Percentiles rank a stretch among this genome's conserved stretches.
phyloP scores from a whole-genome alignment of 1,140 invertebrate species.

The Agraylea sexmaculata region DNA sequence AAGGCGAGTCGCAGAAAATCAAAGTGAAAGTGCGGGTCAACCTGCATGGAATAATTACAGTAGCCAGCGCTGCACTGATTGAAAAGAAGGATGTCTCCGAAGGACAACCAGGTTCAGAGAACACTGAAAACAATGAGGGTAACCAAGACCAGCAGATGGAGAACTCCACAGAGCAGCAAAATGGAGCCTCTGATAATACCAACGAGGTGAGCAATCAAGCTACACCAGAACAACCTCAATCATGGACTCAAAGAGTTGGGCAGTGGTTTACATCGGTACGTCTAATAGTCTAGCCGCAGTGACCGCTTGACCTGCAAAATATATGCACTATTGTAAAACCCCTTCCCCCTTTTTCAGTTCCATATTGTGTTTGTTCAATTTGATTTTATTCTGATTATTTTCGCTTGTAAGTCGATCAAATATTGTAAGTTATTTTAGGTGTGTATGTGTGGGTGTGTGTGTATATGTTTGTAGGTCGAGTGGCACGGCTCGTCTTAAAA shows the following conservation, averaged over 20 bases:
- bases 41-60: constrained; percentile 80
- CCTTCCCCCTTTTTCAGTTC: constrained; percentile 24
- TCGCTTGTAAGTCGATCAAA: background rate
- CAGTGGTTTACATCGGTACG: constrained; percentile 54
- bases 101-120: constrained; percentile 41
- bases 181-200: constrained; percentile 30
- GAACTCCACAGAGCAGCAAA: constrained; percentile 29
- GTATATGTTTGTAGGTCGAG: constrained; percentile 19
- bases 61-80: constrained; percentile 72
- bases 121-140: constrained; percentile 33
- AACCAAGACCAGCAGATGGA: constrained; percentile 38
- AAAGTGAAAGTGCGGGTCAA: constrained; percentile 93
- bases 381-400: constrained; percentile 10
- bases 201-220: constrained; percentile 36
- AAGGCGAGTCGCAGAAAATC: constrained; percentile 83
- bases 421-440: too few species aligned
- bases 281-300: constrained; percentile 21
- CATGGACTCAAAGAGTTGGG: constrained; percentile 53
- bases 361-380: constrained; percentile 16
- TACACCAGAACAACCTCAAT: constrained; percentile 45
- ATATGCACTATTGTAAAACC: constrained; percentile 13
- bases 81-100: constrained; percentile 67
- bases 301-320: constrained; percentile 16
- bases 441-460: too few species aligned
- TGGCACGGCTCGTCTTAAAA: constrained; percentile 15